phyloP scores from a whole-genome alignment of 2,113 vertebrate genomes.

The Entomyzon cyanotis region DNA sequence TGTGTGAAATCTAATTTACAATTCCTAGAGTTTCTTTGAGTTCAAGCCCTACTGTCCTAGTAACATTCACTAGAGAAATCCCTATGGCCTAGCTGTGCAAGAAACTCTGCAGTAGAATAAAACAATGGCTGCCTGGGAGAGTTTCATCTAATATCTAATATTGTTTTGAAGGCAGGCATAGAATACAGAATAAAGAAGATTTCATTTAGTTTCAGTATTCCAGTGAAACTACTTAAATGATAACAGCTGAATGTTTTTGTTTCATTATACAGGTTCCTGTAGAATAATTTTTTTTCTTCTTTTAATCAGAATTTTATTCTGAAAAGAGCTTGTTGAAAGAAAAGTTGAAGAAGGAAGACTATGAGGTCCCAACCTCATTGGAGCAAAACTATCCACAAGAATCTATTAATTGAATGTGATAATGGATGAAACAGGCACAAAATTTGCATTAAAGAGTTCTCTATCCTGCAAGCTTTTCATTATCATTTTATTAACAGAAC shows the following conservation, averaged over 20 bases:
- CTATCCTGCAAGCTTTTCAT: not conserved
- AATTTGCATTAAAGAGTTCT: not conserved
- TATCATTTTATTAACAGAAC: not conserved
- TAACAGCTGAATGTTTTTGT: not conserved
- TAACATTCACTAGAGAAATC: not conserved
- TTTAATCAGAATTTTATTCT: not conserved
- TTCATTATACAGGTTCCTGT: not conserved
- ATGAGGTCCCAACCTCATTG: not conserved
- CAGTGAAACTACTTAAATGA: not conserved
- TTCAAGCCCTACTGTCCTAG: constrained; percentile 9
- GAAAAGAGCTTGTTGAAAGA: not conserved
- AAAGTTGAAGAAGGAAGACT: not conserved
- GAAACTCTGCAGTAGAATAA: not conserved
- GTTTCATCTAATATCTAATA: not conserved
- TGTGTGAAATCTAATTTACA: constrained; percentile 21
- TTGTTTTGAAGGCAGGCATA: not conserved
- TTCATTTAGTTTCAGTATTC: not conserved
- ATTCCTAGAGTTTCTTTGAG: constrained; percentile 4
- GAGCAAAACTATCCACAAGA: not conserved
- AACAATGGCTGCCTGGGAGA: not conserved
- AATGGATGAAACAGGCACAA: not conserved
- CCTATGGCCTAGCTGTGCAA: not conserved
- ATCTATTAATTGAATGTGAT: not conserved
- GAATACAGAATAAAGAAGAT: not conserved
- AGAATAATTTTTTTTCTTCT: not conserved